Evolutionary conservation across 2,888 invertebrate species (phyloP).

Genomic region (Lithosia quadra): DNA sequence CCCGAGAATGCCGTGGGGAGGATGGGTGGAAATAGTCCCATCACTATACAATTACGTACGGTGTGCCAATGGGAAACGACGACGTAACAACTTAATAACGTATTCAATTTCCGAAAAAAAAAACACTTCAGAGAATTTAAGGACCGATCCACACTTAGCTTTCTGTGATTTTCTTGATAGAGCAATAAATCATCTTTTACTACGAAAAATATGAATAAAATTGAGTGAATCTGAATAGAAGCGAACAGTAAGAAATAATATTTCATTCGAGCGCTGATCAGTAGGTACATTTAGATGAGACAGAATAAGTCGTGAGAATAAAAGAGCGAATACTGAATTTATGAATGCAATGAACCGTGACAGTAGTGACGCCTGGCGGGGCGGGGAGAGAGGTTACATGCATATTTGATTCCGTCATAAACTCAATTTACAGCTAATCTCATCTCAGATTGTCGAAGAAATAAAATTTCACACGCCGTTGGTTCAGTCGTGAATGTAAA

Average conservation of each 20-base stretch:
- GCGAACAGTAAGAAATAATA: slow-evolving; percentile 58
- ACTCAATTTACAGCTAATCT: slow-evolving; percentile 86
- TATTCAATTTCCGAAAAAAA: slow-evolving; percentile 28
- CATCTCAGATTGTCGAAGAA: slow-evolving; percentile 85
- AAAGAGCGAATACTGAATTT: slow-evolving; percentile 71
- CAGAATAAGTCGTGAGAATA: slow-evolving; percentile 68
- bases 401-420: slow-evolving; percentile 85
- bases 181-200: slow-evolving; percentile 51
- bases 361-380: slow-evolving; percentile 55
- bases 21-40: slow-evolving; percentile 59
- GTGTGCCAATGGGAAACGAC: slow-evolving; percentile 45
- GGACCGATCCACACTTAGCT: slow-evolving; percentile 26
- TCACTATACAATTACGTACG: slow-evolving; percentile 70
- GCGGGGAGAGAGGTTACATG: slow-evolving; percentile 65
- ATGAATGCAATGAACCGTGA: slow-evolving; percentile 75
- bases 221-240: slow-evolving; percentile 53
- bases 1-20: slow-evolving; percentile 50
- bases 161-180: slow-evolving; percentile 39
- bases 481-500: slow-evolving; percentile 79
- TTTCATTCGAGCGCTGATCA: slow-evolving; percentile 66
- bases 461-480: slow-evolving; percentile 85
- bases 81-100: slow-evolving; percentile 56
- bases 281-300: slow-evolving; percentile 67
- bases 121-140: slow-evolving; percentile 23
- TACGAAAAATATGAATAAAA: slow-evolving; percentile 56